Conservation (phyloP, 2,113 vertebrate genomes). For the Sceloporus tristichus region DNA sequence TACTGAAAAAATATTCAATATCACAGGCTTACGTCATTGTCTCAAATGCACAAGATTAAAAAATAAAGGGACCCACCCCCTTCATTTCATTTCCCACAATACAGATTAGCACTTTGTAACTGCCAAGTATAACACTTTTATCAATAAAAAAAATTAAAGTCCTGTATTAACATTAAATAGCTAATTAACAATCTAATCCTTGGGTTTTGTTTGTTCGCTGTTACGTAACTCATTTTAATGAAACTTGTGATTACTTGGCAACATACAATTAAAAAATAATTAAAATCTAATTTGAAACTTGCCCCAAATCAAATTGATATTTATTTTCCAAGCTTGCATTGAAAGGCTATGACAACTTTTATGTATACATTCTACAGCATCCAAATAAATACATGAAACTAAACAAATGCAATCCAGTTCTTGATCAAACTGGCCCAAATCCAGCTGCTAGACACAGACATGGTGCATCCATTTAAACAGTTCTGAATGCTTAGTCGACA, state of each 20-base stretch:
- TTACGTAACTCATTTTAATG: constrained; percentile 39
- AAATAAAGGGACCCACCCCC: not conserved
- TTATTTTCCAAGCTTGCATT: constrained; percentile 24
- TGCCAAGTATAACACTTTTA: constrained; percentile 11
- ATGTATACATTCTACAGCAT: not conserved
- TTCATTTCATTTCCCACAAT: not conserved
- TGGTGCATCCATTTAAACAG: too few species aligned
- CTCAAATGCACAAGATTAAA: too few species aligned
- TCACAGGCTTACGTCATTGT: too few species aligned
- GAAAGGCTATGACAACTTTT: not conserved
- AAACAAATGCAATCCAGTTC: not conserved
- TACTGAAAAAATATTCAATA: too few species aligned
- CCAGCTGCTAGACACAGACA: too few species aligned
- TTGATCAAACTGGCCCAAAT: too few species aligned
- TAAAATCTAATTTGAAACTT: constrained; percentile 40
- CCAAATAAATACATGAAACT: not conserved
- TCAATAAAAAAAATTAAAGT: not conserved
- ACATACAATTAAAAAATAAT: constrained; percentile 41
- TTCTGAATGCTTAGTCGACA: too few species aligned
- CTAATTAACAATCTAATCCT: constrained; percentile 42
- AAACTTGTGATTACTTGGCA: constrained; percentile 19
- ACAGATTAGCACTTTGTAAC: not conserved
- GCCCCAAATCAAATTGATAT: constrained; percentile 40
- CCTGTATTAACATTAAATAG: constrained; percentile 27
- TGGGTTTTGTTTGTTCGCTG: constrained; percentile 30